Evolutionary conservation across 2,797 vertebrate species (phyloP).

Genomic region (Periophthalmus magnuspinnatus): DNA sequence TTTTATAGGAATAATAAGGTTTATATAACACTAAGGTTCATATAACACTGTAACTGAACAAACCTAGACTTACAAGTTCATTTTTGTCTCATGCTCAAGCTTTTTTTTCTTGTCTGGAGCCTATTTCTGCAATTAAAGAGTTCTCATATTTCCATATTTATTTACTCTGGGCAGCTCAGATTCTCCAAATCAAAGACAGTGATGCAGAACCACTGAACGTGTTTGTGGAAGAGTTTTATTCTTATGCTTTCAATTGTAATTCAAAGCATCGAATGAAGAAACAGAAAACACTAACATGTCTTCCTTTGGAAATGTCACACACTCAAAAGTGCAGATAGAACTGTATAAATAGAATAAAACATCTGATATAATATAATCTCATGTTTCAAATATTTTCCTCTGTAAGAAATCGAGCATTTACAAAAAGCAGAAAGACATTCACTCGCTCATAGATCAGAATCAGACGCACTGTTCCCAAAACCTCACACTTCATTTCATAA

Average conservation of each 20-base stretch:
- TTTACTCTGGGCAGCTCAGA: neutral
- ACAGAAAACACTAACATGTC: constrained; percentile 32
- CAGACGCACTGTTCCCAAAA: constrained; percentile 60
- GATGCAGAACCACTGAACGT: neutral
- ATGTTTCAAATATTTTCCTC: constrained; percentile 45
- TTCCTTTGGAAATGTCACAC: constrained; percentile 38
- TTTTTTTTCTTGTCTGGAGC: no score
- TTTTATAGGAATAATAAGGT: no score
- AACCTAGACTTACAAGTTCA: neutral
- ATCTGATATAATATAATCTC: constrained; percentile 60
- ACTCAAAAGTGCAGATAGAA: constrained; percentile 51
- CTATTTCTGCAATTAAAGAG: no score
- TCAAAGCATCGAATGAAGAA: constrained; percentile 49
- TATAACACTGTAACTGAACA: neutral
- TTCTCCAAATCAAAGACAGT: neutral
- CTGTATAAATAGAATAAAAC: constrained; percentile 69
- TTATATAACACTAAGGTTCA: no score
- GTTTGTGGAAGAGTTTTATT: constrained; percentile 49
- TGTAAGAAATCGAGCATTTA: constrained; percentile 60
- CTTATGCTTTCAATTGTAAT: constrained; percentile 37
- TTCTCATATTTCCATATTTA: no score
- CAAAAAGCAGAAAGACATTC: constrained; percentile 30
- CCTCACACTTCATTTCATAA: constrained; percentile 29
- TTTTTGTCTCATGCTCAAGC: no score
- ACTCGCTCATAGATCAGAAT: constrained; percentile 51